Base-by-base conservation (phyloP, 2,888 invertebrate genomes). In the Ophioninae sp. region DNA sequence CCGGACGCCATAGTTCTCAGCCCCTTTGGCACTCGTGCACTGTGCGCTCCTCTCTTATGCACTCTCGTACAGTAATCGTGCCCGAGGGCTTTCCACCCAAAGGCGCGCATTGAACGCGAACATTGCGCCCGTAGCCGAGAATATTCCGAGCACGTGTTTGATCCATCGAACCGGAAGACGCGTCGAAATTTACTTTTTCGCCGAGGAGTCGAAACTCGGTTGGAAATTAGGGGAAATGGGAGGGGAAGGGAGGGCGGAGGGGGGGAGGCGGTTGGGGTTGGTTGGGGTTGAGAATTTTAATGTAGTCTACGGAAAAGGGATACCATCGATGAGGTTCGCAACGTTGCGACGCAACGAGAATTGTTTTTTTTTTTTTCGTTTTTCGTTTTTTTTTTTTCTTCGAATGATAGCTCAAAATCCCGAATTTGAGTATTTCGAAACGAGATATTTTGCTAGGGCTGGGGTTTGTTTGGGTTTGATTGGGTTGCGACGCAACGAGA, bases 91-190 rank as follows among this genome's bases (percentile, higher is more conserved):
- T 77, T 59, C 68, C 68, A n/a, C 10, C 76, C 67, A 41, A 59
- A 58, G 67, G 59, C 41, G 59, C 41, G 68, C n/a, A 51, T 61
- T 65, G 30, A 65, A 37, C 41, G 58, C 8, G 44, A 59, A 64
- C 76, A 71, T n/a, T 44, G 51, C 56, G 41, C n/a, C 17, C 23
- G 64, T 69, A 74, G 65, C 61, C 75, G 75, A 56, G 75, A 20
- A 74, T 78, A 69, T 64, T 59, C 58, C 69, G 63, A 83, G 77
- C 80, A 71, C 80, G 83, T 77, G 80, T 78, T 81, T 65, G 64
- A 74, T 81, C 69, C 67, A 75, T 51, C 75, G 78, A 65, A 56
- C 65, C 78, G 37, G 71, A 78, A 83, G 73, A 78, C 74, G 51
- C 69, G 74, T 61, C 78, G 69, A 67, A 74, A 71, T 65, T 65